Evolutionary conservation across 2,888 invertebrate genomes (phyloP), one percentile per base, ranked within the genome.

Genomic region (Lasioglossum calceatum): DNA sequence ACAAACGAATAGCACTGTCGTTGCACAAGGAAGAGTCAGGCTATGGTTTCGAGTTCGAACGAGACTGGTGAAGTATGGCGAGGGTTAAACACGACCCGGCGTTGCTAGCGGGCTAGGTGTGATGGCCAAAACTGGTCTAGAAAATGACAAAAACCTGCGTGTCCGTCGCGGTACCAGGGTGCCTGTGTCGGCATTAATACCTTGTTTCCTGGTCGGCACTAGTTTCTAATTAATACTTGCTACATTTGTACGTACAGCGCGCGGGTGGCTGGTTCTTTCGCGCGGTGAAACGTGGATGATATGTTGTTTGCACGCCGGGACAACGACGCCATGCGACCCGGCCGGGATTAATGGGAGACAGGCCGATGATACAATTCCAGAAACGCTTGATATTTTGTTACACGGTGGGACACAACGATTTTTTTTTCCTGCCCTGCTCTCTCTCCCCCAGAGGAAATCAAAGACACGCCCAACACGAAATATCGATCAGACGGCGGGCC

Each of bases 141-240:
- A 71, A 58, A 74, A 80, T 64, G 71, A 79, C 83, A 75, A 79
- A 77, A 81, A 81, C 79, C 16, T 32, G 81, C 73, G 79, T 79
- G 81, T 86, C 86, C 79, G 84, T 78, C 78, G 81, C 78, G 71
- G 71, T 72, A n/a, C 58, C 58, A 12, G 76, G 78, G 73, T 61
- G 32, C 81, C 54, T 77, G 81, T 79, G 78, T 58, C 71, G 81
- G 71, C 76, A 54, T 85, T 85, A 86, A 86, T 86, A 81, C 81
- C 81, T 85, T 85, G 86, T 80, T 85, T 82, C 82, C 87, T 81
- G 81, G 79, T 61, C 79, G 76, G 76, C 83, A 70, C 82, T 82
- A 85, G 67, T 85, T 87, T 87, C 85, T 87, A 87, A 87, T 87
- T 87, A 87, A 87, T 86, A 86, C 86, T 85, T 85, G 86, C 81